A percentile compares a stretch with the other conserved stretches of the same genome.
These are phyloP conservation scores for Psylliodes chrysocephalus DNA, from an alignment of 2,888 invertebrate genomes.

Conservation along the genomic window DNA sequence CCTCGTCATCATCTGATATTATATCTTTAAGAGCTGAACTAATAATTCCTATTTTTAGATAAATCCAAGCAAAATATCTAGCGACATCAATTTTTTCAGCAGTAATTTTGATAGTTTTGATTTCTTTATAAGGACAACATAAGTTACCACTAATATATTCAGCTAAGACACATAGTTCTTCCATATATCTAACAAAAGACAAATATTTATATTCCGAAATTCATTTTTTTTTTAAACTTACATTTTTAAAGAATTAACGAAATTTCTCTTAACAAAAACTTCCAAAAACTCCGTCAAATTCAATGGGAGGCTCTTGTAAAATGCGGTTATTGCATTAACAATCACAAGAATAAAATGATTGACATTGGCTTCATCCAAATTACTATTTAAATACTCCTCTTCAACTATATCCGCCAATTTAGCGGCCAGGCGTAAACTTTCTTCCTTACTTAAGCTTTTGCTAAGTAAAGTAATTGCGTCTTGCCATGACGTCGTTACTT, in stretches of 20 bases:
- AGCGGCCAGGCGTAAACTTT: conserved; percentile 38
- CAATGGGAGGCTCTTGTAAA: conserved; percentile 51
- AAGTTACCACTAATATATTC: conserved; percentile 55
- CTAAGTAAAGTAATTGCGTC: conserved; percentile 63
- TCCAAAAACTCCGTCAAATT: conserved; percentile 46
- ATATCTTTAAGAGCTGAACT: conserved; percentile 46
- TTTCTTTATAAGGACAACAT: conserved; percentile 47
- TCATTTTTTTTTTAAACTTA: not conserved
- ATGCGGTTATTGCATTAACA: conserved; percentile 51
- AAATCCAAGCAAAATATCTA: conserved; percentile 57
- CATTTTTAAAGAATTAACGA: not conserved
- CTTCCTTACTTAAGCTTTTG: conserved; percentile 42
- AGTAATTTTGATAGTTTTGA: conserved; percentile 24
- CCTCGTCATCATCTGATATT: conserved; percentile 38
- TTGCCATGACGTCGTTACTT: conserved; percentile 70
- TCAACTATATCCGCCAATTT: conserved; percentile 48
- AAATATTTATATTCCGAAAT: no score
- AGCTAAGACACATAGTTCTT: conserved; percentile 47
- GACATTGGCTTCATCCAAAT: conserved; percentile 31
- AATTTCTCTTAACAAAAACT: conserved; percentile 49
- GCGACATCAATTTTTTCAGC: conserved; percentile 49
- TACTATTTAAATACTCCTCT: conserved; percentile 37
- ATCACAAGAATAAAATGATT: conserved; percentile 48
- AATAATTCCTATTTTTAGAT: conserved; percentile 52
- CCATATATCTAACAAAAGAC: not conserved